Percentiles rank a stretch among this genome's conserved stretches.
Conservation (phyloP, 2,797 vertebrate genomes). For the Emys orbicularis region DNA sequence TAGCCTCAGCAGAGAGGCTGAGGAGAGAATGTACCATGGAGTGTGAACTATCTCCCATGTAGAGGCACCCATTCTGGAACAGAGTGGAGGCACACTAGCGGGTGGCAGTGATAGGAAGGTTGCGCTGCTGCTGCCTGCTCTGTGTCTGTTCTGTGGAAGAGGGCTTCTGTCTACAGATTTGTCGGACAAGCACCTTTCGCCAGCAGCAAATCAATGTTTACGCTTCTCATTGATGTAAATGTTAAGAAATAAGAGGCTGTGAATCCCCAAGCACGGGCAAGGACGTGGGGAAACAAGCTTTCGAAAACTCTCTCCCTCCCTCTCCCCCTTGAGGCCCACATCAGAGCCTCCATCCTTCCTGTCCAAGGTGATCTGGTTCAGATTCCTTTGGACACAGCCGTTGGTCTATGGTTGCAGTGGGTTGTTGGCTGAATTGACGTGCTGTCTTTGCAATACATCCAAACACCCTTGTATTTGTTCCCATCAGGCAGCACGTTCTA, state of each 20-base stretch:
- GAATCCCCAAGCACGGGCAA: neutral
- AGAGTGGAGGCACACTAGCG: neutral
- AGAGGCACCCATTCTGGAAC: neutral
- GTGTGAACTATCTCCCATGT: neutral
- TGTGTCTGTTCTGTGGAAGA: neutral
- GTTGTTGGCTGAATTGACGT: neutral
- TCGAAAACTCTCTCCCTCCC: neutral
- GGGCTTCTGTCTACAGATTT: neutral
- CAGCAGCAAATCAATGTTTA: neutral
- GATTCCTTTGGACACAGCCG: neutral
- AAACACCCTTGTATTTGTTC: too few species aligned
- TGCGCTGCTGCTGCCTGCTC: neutral
- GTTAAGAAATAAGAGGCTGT: neutral
- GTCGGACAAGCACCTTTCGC: conserved; percentile 17
- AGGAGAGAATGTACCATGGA: neutral
- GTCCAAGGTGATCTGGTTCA: neutral
- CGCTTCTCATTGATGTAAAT: neutral
- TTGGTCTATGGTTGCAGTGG: neutral
- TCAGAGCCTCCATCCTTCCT: neutral
- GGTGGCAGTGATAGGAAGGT: conserved; percentile 53
- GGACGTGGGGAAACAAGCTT: neutral
- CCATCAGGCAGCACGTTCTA: too few species aligned
- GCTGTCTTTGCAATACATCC: neutral
- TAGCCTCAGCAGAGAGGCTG: neutral
- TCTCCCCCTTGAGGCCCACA: neutral